Percentiles rank a stretch among this genome's conserved stretches.
Conservation (phyloP, 2,113 vertebrate species). For the Gambusia holbrooki region DNA sequence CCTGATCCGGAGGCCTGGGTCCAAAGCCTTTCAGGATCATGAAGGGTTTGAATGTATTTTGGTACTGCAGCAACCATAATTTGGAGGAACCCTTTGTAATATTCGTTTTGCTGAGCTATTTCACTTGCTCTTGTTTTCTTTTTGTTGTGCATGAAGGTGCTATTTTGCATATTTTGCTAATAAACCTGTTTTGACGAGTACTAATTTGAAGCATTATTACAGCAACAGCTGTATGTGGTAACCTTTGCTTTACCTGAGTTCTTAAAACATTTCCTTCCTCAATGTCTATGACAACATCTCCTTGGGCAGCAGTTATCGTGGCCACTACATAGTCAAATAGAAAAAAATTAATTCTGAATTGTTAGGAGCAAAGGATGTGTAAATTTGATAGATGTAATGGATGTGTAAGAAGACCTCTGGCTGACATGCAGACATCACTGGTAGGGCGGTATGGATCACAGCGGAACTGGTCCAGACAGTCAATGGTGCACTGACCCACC, state of each 20-base stretch:
- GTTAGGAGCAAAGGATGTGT: neutral
- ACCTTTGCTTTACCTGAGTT: conserved; percentile 82
- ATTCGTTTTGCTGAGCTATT: neutral
- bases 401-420: conserved; percentile 83
- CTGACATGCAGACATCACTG: conserved; percentile 83
- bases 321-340: conserved; percentile 77
- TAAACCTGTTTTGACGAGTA: neutral
- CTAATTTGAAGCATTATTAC: neutral
- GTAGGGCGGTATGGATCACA: conserved; percentile 87
- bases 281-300: conserved; percentile 86
- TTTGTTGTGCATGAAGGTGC: neutral
- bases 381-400: neutral
- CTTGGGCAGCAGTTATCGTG: conserved; percentile 83
- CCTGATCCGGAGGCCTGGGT: neutral
- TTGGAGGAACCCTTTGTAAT: neutral
- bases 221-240: neutral
- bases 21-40: neutral
- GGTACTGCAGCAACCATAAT: neutral
- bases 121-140: neutral
- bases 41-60: too few species aligned
- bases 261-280: conserved; percentile 85
- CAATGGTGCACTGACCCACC: conserved; percentile 93
- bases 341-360: neutral
- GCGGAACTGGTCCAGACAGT: conserved; percentile 87
- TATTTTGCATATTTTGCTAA: neutral